Evolutionary conservation across 2,797 vertebrate genomes (phyloP).

Genomic region (Syndactyla subalaris): DNA sequence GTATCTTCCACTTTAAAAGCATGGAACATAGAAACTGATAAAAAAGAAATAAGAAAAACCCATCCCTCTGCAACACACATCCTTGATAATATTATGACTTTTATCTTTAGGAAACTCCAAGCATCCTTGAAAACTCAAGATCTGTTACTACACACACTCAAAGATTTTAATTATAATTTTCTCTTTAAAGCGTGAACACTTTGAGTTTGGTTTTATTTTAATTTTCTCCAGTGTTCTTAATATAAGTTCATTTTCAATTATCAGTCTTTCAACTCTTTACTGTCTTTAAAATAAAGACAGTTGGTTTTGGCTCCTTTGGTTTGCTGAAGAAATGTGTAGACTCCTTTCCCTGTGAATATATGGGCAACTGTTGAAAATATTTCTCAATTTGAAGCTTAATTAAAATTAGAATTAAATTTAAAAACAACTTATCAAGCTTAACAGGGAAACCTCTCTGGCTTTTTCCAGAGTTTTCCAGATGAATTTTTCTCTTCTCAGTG

Average conservation of each 20-base stretch:
- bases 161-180: neutral
- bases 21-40: neutral
- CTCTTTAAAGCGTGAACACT: neutral
- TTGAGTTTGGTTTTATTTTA: neutral
- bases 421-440: neutral
- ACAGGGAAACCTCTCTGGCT: fast-evolving
- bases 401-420: neutral
- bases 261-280: neutral
- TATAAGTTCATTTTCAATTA: neutral
- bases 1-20: neutral
- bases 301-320: neutral
- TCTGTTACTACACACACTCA: neutral
- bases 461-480: neutral
- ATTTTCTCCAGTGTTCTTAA: neutral
- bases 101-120: neutral
- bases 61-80: neutral
- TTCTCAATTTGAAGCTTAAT: neutral
- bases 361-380: neutral
- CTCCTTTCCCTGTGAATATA: neutral
- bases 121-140: neutral
- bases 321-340: neutral
- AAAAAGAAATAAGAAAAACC: neutral
- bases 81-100: neutral
- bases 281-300: neutral
- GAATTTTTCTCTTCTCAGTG: neutral